Evolutionary conservation across 1,140 invertebrate species (phyloP).

Genomic region (Ips nitidus): DNA sequence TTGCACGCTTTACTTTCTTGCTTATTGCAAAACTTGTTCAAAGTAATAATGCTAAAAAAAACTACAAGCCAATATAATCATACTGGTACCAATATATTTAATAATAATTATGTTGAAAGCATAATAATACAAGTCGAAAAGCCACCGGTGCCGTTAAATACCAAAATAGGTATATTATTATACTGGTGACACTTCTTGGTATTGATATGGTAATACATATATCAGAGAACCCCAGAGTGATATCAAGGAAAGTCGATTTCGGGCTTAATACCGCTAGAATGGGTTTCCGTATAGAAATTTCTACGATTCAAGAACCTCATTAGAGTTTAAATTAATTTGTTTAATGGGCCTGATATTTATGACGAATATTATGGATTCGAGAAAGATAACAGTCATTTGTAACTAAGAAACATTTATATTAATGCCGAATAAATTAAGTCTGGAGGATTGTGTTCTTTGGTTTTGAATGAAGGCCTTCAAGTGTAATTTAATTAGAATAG

Average conservation of each 20-base stretch:
- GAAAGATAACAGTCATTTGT: neutral
- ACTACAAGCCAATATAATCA: neutral
- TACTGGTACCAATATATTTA: neutral
- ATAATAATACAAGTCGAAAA: neutral
- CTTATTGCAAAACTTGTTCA: neutral
- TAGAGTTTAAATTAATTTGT: constrained; percentile 4
- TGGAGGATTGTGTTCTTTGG: no score
- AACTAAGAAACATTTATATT: neutral
- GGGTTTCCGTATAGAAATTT: neutral
- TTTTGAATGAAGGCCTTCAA: no score
- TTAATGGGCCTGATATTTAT: constrained; percentile 6
- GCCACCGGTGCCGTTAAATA: neutral
- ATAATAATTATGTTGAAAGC: neutral
- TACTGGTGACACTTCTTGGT: neutral
- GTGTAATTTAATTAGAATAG: no score
- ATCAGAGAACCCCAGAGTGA: neutral
- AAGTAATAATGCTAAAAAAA: neutral
- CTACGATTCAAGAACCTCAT: neutral
- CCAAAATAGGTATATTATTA: neutral
- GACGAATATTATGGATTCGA: neutral
- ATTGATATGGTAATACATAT: constrained; percentile 7
- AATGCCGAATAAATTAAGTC: neutral
- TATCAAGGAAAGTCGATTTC: neutral
- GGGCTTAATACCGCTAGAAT: neutral
- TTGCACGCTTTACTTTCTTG: constrained; percentile 6